Conservation (phyloP, 2,797 vertebrate genomes). For the Kryptolebias ocellatus region DNA sequence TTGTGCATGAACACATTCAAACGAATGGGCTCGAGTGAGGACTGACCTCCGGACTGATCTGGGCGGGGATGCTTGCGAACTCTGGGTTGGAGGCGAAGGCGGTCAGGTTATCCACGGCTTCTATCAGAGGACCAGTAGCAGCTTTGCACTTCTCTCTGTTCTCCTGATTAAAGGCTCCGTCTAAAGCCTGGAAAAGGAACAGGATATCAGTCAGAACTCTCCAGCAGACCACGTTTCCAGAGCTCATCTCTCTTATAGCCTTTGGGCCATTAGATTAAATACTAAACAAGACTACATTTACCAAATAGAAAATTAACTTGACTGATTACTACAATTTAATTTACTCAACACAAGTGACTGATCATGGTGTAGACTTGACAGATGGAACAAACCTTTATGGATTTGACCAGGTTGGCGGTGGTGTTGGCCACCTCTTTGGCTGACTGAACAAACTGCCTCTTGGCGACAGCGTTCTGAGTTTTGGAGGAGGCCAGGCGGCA, state of each 20-base stretch:
- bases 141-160: constrained; percentile 93
- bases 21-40: neutral
- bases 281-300: neutral
- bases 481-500: constrained; percentile 95
- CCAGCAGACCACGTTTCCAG: neutral
- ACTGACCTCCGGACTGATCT: constrained; percentile 94
- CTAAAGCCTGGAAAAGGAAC: constrained; percentile 85
- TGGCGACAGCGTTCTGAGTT: constrained; percentile 94
- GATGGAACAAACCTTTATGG: constrained; percentile 89
- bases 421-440: constrained; percentile 99
- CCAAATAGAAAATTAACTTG: too few relatives aligned
- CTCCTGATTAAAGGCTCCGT: constrained; percentile 93
- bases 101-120: constrained; percentile 96
- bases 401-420: constrained; percentile 97
- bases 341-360: too few relatives aligned
- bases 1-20: neutral
- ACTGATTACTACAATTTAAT: too few relatives aligned
- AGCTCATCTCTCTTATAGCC: neutral
- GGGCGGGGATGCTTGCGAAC: constrained; percentile 94
- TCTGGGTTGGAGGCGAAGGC: constrained; percentile 97
- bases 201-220: constrained; percentile 1
- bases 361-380: neutral
- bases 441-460: constrained; percentile 98
- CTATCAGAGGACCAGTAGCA: constrained; percentile 92
- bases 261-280: too few relatives aligned